Base-by-base conservation (phyloP, 2,888 invertebrate species). In the Volucella inflata region DNA sequence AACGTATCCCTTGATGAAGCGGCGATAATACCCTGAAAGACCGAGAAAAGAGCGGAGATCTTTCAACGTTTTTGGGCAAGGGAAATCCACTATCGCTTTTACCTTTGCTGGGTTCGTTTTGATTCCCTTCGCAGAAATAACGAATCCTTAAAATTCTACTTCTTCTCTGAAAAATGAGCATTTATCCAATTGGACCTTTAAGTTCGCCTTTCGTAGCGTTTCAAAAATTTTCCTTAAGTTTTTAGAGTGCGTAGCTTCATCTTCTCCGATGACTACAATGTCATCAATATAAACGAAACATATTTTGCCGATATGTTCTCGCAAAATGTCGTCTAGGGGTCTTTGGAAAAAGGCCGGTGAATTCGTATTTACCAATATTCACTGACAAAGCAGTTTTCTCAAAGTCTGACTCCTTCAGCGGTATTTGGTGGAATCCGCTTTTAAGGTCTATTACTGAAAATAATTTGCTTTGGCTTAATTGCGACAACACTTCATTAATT, bases 201-300 rank as follows among this genome's bases (percentile, higher is more conserved):
- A 50, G 17, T 77, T 60, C 10, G 74, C 65, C 9, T 36, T 8
- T 11, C 12, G 14, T 8, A 51, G n/a, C 3, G 57, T 70, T 3
- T 59, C 17, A 40, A 87, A 87, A 3, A 78, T 53, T 14, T 59
- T 64, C 30, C 40, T 30, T 38, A 81, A n/a, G n/a, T n/a, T n/a
- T n/a, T n/a, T n/a, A n/a, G n/a, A n/a, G n/a, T n/a, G n/a, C n/a
- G n/a, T n/a, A 14, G 72, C 64, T 21, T 81, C 51, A 10, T 53
- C 62, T 42, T 72, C 50, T 6, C 72, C 62, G 30, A 81, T 78
- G 21, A 80, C 60, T 9, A 80, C 53, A 14, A 83, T 80, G 17
- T 80, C 83, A 46, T 87, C 77, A 10, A 81, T 68, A 59, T 87
- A 81, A 6, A 87, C 81, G n/a, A 68, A 75, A 51, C 87, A 82